Conservation (phyloP, 2,797 vertebrate genomes). For the Enteromius viviparus region DNA sequence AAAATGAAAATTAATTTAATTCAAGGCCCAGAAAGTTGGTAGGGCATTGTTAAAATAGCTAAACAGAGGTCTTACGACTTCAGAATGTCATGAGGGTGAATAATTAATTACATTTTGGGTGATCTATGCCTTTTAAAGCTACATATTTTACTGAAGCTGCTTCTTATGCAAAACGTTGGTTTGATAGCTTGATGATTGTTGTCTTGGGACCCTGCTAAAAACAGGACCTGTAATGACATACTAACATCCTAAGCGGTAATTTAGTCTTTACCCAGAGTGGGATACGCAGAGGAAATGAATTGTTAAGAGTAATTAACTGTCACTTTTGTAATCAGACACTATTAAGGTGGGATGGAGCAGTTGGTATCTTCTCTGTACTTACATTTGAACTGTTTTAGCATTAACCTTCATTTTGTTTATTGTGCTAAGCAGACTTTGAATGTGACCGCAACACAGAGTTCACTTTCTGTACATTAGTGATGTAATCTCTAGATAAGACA, state of each 20-base stretch:
- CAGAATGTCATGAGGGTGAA: not conserved
- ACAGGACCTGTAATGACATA: slow-evolving; percentile 54
- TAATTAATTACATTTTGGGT: not conserved
- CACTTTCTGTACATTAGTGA: slow-evolving; percentile 9
- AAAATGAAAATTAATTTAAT: not conserved
- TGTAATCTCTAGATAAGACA: slow-evolving; percentile 41
- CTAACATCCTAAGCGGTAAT: slow-evolving; percentile 57
- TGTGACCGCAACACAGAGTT: slow-evolving; percentile 23
- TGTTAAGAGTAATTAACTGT: slow-evolving; percentile 60
- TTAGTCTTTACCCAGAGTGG: slow-evolving; percentile 56
- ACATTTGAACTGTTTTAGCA: slow-evolving; percentile 13
- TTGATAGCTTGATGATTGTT: slow-evolving; percentile 40
- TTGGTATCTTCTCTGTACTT: slow-evolving; percentile 31
- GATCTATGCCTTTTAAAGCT: not conserved
- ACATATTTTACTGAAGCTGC: not conserved
- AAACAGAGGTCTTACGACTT: not conserved
- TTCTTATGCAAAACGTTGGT: not conserved
- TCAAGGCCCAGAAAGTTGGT: not conserved
- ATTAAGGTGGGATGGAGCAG: slow-evolving; percentile 47
- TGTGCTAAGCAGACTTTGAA: slow-evolving; percentile 17
- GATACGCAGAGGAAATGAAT: slow-evolving; percentile 57
- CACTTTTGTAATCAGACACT: slow-evolving; percentile 57
- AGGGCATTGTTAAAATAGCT: not conserved
- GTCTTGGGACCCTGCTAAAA: slow-evolving; percentile 43
- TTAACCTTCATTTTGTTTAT: slow-evolving; percentile 3